Base-by-base conservation (phyloP, 1,140 invertebrate genomes). In the Penaeus chinensis region DNA sequence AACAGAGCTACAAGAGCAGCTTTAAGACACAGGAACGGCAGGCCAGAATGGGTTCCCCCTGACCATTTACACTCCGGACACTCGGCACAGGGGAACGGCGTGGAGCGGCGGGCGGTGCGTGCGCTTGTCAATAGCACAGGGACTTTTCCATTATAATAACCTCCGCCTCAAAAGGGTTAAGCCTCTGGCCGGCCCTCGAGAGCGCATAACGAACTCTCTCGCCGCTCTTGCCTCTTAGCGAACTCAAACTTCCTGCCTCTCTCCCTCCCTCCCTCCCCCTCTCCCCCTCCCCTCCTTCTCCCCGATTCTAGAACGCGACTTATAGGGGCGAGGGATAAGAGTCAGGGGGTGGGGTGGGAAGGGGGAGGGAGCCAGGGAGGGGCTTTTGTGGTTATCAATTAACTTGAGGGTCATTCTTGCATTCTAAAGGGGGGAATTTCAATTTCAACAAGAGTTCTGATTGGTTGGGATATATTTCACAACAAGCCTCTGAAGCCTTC, bases 111-210 rank as follows among this genome's bases (percentile, higher is more conserved):
- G 65, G 60, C 20, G 27, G 74, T 37, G 71, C 86, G 86, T 87
- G 86, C 80, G 86, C 82, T 61, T 65, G 86, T 87, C 86, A 87
- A 87, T 87, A 77, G 86, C 54, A 69, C 32, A 54, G 80, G 71
- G 86, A 87, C 86, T 87, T 87, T 87, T 83, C 86, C 81, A 77
- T 83, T 87, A 82, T 87, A 87, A 87, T 87, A 87, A 78, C 80
- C 80, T 65, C 27, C 19, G 80, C 22, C 86, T 87, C 86, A 87
- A 87, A 87, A 87, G 85, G 86, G 86, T 82, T 82, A 87, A 82
- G 80, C 80, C 81, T 24, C 80, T 77, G 80, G 69, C 47, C 61
- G 32, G 69, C 32, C 60, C 80, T 87, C 71, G 71, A 87, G 86
- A 77, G 86, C 80, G 74, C 80, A 77, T 87, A 87, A 87, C 86